Percentiles rank a stretch among this genome's conserved stretches.
Evolutionary conservation across 2,113 vertebrate species (phyloP).

Genomic region (Cryptotis parvus): DNA sequence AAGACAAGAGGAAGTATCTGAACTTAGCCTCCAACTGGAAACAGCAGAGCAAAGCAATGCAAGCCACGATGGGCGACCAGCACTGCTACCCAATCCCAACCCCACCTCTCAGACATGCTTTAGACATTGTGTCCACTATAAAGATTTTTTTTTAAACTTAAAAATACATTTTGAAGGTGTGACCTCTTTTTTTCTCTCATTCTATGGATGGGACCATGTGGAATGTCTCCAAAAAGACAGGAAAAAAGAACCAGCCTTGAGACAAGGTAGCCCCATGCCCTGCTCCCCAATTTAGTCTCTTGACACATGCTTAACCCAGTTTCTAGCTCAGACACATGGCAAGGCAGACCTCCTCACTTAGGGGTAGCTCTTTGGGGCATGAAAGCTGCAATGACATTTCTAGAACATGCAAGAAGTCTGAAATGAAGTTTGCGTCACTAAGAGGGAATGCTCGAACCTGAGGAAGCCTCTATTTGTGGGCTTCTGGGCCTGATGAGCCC

Average conservation of each 20-base stretch:
- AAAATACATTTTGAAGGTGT: constrained; percentile 32
- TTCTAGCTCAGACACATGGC: background rate
- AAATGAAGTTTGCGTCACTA: constrained; percentile 54
- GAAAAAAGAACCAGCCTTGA: background rate
- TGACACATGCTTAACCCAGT: background rate
- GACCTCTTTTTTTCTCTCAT: constrained; percentile 21
- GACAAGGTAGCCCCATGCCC: background rate
- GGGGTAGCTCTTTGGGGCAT: background rate
- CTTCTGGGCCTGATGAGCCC: background rate
- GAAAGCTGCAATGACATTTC: constrained; percentile 58
- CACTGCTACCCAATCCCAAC: constrained; percentile 14
- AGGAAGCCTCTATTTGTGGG: constrained; percentile 12
- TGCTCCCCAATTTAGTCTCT: background rate
- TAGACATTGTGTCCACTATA: constrained; percentile 66
- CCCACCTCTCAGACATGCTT: constrained; percentile 63
- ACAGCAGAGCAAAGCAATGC: background rate
- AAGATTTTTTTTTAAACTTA: background rate
- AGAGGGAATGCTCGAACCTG: background rate
- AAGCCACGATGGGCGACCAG: background rate
- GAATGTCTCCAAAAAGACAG: background rate
- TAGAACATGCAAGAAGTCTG: background rate
- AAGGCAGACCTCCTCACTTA: background rate
- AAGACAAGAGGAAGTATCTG: constrained; percentile 33
- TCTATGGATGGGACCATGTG: constrained; percentile 42
- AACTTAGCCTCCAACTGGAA: constrained; percentile 53